Percentiles rank a stretch among this genome's conserved stretches.
These are phyloP conservation scores for Lithodes maja DNA, from an alignment of 2,888 invertebrate genomes.

Conservation along the genomic window DNA sequence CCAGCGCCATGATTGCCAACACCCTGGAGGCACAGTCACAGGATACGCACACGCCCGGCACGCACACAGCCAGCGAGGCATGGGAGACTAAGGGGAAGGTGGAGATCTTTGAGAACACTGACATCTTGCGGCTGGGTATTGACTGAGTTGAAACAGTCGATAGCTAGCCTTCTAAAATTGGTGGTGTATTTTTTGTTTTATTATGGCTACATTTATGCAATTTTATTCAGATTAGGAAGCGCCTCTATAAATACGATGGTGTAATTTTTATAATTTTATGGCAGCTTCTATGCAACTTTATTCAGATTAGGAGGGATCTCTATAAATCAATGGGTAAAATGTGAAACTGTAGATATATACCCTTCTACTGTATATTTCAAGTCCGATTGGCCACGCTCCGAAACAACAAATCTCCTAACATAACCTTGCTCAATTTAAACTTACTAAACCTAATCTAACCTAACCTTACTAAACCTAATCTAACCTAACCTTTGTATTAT, in stretches of 20 bases:
- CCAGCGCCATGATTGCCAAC: conserved; percentile 72
- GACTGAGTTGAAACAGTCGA: conserved; percentile 21
- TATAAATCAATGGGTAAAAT: no score
- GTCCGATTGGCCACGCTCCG: no score
- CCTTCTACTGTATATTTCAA: no score
- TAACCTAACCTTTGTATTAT: no score
- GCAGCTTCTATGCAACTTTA: no score
- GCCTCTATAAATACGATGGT: not conserved
- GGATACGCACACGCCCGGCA: not conserved
- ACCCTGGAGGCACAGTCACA: conserved; percentile 62
- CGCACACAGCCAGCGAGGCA: conserved; percentile 33
- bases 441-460: no score
- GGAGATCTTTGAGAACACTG: conserved; percentile 53
- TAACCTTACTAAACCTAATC: no score
- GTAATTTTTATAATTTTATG: no score
- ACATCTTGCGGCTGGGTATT: conserved; percentile 56
- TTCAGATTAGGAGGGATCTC: no score
- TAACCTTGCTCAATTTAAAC: no score
- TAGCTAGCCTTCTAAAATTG: not conserved
- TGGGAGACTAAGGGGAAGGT: conserved; percentile 36
- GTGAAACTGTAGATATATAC: no score
- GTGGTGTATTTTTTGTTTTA: not conserved
- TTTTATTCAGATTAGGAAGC: not conserved
- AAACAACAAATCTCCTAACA: no score
- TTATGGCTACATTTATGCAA: not conserved